Conservation (phyloP, 2,888 invertebrate genomes). For the Caenorhabditis macrosperma region DNA sequence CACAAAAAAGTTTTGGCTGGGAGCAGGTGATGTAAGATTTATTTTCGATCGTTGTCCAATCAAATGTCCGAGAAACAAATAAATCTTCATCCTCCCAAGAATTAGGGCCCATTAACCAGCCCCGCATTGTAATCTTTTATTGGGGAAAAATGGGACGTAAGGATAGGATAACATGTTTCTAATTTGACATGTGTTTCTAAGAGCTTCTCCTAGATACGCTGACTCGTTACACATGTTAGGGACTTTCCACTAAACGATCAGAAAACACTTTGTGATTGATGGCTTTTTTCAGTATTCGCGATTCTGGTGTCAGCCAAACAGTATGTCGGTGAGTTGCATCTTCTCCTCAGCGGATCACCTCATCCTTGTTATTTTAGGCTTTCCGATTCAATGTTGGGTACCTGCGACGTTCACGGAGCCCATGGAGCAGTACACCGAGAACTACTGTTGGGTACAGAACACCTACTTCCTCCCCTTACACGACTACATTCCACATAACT, state of each 20-base stretch:
- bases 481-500: slow-evolving; percentile 80
- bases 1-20: not conserved
- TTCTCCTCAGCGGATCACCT: not conserved
- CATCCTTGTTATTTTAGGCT: slow-evolving; percentile 50
- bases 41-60: slow-evolving; percentile 6
- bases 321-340: slow-evolving; percentile 74
- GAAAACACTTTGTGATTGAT: not conserved
- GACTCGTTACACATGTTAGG: not conserved
- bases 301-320: slow-evolving; percentile 80
- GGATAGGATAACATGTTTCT: slow-evolving; percentile 26
- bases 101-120: slow-evolving; percentile 46
- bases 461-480: slow-evolving; percentile 80
- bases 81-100: slow-evolving; percentile 49
- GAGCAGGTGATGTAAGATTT: slow-evolving; percentile 13
- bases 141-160: not conserved
- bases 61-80: slow-evolving; percentile 45
- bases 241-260: too few relatives aligned
- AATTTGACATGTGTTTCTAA: slow-evolving; percentile 46
- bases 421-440: slow-evolving; percentile 80
- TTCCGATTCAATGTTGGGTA: slow-evolving; percentile 80
- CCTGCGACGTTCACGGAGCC: slow-evolving; percentile 81
- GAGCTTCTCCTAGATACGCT: too few relatives aligned
- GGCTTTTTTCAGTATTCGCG: slow-evolving; percentile 78
- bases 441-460: slow-evolving; percentile 80
- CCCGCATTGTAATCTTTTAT: slow-evolving; percentile 23